Evolutionary conservation across 2,888 invertebrate species (phyloP).

Genomic region (Deilephila porcellus): DNA sequence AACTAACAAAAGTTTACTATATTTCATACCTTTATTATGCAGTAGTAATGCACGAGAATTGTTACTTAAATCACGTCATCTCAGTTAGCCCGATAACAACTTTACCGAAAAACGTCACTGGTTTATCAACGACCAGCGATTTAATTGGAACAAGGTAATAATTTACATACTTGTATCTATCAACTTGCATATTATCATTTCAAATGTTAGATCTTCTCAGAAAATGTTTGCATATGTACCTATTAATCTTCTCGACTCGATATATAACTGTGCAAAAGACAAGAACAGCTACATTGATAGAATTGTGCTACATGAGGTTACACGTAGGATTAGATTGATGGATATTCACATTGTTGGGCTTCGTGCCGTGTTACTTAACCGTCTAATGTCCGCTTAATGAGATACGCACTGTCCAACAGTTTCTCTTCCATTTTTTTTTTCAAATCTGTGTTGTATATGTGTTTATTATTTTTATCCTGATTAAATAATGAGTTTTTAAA

Average conservation of each 20-base stretch:
- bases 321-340: constrained; percentile 18
- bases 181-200: constrained; percentile 53
- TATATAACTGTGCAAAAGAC: constrained; percentile 14
- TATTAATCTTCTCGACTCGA: background rate
- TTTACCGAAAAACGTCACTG: constrained; percentile 56
- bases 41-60: constrained; percentile 22
- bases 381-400: constrained; percentile 10
- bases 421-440: background rate
- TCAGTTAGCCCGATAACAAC: constrained; percentile 40
- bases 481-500: background rate
- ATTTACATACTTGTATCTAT: constrained; percentile 60
- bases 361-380: constrained; percentile 25
- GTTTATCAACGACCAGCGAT: constrained; percentile 49
- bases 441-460: background rate
- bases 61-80: constrained; percentile 40
- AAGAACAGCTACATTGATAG: constrained; percentile 10
- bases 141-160: constrained; percentile 69
- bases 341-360: constrained; percentile 27
- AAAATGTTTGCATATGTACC: constrained; percentile 38
- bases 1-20: constrained; percentile 12
- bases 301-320: background rate
- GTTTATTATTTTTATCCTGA: background rate
- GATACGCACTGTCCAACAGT: background rate
- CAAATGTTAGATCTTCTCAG: constrained; percentile 53
- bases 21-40: constrained; percentile 2